Evolutionary conservation across 2,888 invertebrate species (phyloP), one percentile per base, ranked within the genome.

Genomic region (Dermolepida albohirtum): DNA sequence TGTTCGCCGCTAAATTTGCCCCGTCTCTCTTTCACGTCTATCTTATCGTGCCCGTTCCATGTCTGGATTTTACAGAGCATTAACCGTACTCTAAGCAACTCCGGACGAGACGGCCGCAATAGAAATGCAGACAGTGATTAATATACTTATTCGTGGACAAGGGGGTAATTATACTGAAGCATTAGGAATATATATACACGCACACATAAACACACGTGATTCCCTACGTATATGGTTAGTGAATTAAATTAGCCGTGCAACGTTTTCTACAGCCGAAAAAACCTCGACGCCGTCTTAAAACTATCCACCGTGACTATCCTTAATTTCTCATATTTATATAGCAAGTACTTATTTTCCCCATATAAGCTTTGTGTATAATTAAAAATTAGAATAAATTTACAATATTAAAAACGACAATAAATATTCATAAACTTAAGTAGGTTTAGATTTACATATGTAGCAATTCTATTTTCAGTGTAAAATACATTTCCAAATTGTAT

Each of bases 11-110:
- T 34, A 34, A 34, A 34, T 34, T 34, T 34, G 34, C 34, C 34
- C 34, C 6, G 34, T 34, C 34, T 34, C 34, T 34, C 34, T 34
- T 50, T 17, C 27, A 50, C 10, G 50, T 5, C 50, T 50, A 27
- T 22, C 50, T 17, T 50, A 17, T 50, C 22, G 50, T 50, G 27
- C 34, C 10, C 34, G 34, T 10, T 34, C 34, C 6, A 34, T 64
- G 71, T 70, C 71, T 74, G 74, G 67, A 69, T 72, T 73, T 71
- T 71, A 70, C 73, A 71, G 70, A 69, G 72, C 71, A 71, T 74
- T 74, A 74, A 72, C 69, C 66, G 71, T 67, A 63, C 66, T 64
- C 40, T 59, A 44, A 44, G 44, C 40, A 22, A 40, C 29, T 50
- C 64, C 34, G 12, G 22, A 11, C 64, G 64, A 50, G 34, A 22